Evolutionary conservation across 2,797 vertebrate genomes (phyloP).

Genomic region (Leptoclinus maculatus): DNA sequence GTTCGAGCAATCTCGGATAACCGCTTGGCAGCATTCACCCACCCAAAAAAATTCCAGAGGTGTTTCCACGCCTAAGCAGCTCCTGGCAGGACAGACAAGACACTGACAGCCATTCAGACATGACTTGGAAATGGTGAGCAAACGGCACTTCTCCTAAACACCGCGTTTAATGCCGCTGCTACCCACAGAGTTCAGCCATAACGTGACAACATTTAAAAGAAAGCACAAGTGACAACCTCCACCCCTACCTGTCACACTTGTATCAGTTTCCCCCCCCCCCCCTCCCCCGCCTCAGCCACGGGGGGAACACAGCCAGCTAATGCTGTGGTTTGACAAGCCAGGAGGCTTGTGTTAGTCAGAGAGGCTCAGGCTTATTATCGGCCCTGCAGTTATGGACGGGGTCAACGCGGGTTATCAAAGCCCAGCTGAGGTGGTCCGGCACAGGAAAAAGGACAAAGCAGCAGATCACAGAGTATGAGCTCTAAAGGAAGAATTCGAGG

Average conservation of each 20-base stretch:
- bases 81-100: constrained; percentile 64
- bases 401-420: constrained; percentile 59
- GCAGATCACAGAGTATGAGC: constrained; percentile 1
- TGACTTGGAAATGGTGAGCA: constrained; percentile 79
- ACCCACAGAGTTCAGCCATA: constrained; percentile 74
- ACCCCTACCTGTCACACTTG: constrained; percentile 72
- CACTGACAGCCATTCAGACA: constrained; percentile 71
- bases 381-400: constrained; percentile 45
- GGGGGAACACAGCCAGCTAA: constrained; percentile 63
- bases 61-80: constrained; percentile 61
- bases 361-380: constrained; percentile 56
- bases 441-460: constrained; percentile 39
- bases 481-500: constrained; percentile 20
- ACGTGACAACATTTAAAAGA: constrained; percentile 79
- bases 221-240: constrained; percentile 79
- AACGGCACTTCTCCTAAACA: constrained; percentile 77
- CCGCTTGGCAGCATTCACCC: constrained; percentile 54
- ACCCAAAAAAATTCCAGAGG: constrained; percentile 51
- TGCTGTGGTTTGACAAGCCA: constrained; percentile 62
- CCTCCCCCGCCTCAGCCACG: constrained; percentile 58
- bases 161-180: constrained; percentile 78
- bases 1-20: constrained; percentile 54
- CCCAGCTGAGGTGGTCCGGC: constrained; percentile 45
- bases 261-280: constrained; percentile 58
- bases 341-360: constrained; percentile 42